phyloP scores from a whole-genome alignment of 23 tunicate species.

The Ascidia mentula region DNA sequence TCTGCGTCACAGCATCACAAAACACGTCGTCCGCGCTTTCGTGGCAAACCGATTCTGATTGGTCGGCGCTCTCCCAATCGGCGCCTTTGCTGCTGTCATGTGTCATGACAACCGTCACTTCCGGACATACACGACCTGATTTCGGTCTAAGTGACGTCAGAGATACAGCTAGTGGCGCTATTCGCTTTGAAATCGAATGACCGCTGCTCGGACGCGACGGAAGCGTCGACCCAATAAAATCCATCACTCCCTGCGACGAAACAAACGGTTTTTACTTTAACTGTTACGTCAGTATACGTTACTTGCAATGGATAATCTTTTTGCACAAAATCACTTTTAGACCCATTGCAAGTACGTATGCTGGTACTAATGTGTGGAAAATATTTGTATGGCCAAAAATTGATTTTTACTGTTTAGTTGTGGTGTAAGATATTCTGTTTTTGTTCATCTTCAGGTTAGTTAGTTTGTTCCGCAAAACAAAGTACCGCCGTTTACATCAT shows the following conservation, averaged over 20 bases:
- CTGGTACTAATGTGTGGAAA: no score
- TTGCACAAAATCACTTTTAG: no score
- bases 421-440: no score
- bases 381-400: no score
- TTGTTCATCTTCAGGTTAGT: no score
- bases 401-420: no score
- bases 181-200: background rate
- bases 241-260: background rate
- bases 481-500: no score
- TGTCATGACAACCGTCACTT: background rate
- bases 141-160: background rate
- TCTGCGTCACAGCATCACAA: background rate
- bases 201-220: constrained; percentile 5
- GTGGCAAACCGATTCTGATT: background rate
- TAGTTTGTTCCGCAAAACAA: no score
- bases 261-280: no score
- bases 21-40: background rate
- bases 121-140: background rate
- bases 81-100: background rate
- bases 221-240: background rate
- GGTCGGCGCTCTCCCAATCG: background rate
- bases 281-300: no score
- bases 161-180: background rate
- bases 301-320: no score
- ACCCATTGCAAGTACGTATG: no score